A percentile compares a stretch with the other conserved stretches of the same genome.
These are phyloP conservation scores for Peromyscus leucopus DNA, from an alignment of 2,113 vertebrate genomes.

Conservation along the genomic window DNA sequence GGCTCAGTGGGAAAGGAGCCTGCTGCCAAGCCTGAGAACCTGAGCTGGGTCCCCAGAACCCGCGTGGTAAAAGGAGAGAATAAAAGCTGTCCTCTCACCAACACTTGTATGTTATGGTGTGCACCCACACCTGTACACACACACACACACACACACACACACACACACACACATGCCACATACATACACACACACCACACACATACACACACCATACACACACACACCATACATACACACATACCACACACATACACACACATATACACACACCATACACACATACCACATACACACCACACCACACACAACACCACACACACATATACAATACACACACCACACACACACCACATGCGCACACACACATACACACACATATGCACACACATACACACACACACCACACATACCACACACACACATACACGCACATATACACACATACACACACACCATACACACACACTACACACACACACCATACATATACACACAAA, in stretches of 20 bases:
- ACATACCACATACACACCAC: neutral
- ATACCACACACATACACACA: neutral
- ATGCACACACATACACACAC: too few species aligned
- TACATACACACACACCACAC: neutral
- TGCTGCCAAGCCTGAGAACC: neutral
- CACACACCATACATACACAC: neutral
- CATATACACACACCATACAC: neutral
- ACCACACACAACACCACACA: neutral
- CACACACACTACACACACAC: neutral
- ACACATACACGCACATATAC: neutral
- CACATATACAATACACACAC: neutral
- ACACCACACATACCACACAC: neutral
- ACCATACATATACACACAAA: neutral
- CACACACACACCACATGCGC: too few species aligned
- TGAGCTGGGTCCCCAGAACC: neutral
- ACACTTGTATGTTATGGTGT: neutral
- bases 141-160: neutral
- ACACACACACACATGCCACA: neutral
- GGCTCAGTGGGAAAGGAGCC: neutral
- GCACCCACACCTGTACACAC: neutral
- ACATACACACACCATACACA: neutral
- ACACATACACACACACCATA: neutral
- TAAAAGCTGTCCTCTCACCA: neutral
- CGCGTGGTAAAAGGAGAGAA: neutral
- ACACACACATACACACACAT: neutral